These are phyloP conservation scores for Andrena trimmerana DNA, from an alignment of 2,888 invertebrate species.

Conservation along the genomic window DNA sequence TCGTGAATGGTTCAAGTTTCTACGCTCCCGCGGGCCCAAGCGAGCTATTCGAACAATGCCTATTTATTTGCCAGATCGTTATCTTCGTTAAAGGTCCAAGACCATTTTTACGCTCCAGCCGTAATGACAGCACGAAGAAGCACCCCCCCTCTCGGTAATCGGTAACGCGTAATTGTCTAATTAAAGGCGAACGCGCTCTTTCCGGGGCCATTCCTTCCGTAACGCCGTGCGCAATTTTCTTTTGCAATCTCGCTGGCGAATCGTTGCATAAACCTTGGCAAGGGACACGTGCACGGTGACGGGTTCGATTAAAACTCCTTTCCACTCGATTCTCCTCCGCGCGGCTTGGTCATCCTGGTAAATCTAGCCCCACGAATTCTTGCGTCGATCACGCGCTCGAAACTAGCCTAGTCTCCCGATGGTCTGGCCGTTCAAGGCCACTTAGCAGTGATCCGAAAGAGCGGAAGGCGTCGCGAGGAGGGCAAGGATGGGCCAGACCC, in stretches of 20 bases:
- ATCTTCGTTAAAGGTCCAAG: slow-evolving; percentile 44
- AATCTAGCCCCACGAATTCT: not conserved
- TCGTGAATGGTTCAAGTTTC: slow-evolving; percentile 74
- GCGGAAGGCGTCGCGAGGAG: not conserved
- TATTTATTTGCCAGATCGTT: slow-evolving; percentile 62
- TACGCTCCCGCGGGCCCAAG: slow-evolving; percentile 46
- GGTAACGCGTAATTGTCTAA: slow-evolving; percentile 30
- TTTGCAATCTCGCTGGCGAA: slow-evolving; percentile 14
- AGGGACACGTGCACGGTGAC: too few relatives aligned
- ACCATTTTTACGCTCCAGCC: slow-evolving; percentile 44
- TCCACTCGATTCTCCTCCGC: slow-evolving; percentile 1
- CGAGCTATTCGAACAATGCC: slow-evolving; percentile 47
- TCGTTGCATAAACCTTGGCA: slow-evolving; percentile 5
- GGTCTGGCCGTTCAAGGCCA: not conserved
- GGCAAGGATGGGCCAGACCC: not conserved
- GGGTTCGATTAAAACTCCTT: slow-evolving; percentile 7
- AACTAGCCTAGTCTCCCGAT: too few relatives aligned
- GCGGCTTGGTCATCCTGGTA: too few relatives aligned
- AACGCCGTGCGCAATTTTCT: slow-evolving; percentile 1
- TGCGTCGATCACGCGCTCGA: not conserved
- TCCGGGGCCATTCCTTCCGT: not conserved
- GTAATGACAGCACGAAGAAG: slow-evolving; percentile 11
- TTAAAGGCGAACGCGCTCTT: slow-evolving; percentile 3
- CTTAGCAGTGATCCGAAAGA: not conserved
- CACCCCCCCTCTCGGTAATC: slow-evolving; percentile 23